phyloP scores from a whole-genome alignment of 2,888 invertebrate species.

The Apomyelois bistriatella region DNA sequence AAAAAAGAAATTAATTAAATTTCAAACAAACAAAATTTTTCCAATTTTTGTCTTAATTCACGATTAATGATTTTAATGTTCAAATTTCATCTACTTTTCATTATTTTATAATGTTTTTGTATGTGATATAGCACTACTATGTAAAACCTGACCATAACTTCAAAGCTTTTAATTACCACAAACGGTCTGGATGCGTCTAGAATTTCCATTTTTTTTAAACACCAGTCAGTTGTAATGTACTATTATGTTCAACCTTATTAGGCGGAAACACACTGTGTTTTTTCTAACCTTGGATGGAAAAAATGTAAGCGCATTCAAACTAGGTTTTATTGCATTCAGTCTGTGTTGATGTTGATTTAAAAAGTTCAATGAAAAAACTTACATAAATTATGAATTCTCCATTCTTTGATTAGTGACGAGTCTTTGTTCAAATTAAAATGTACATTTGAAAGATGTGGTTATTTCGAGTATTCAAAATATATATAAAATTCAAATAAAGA shows the following conservation, averaged over 20 bases:
- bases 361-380: background rate
- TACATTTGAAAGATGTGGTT: no score
- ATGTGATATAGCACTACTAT: background rate
- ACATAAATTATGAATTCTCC: no score
- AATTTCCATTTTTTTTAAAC: conserved; percentile 3
- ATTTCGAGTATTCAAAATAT: no score
- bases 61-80: no score
- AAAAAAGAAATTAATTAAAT: no score
- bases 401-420: no score
- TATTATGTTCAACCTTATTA: conserved; percentile 11
- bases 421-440: no score
- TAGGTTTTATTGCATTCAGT: background rate
- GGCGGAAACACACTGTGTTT: conserved; percentile 8
- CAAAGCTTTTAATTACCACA: conserved; percentile 2
- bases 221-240: background rate
- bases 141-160: background rate
- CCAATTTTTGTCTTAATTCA: no score
- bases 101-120: no score
- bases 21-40: no score
- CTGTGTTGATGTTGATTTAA: background rate
- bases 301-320: background rate
- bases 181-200: background rate
- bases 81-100: no score
- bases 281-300: background rate
- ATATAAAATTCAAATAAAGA: no score